A percentile compares a stretch with the other conserved stretches of the same genome.
Evolutionary conservation across 35 echinoderm and acorn worm genomes (phyloP).

Genomic region (Patiria miniata): DNA sequence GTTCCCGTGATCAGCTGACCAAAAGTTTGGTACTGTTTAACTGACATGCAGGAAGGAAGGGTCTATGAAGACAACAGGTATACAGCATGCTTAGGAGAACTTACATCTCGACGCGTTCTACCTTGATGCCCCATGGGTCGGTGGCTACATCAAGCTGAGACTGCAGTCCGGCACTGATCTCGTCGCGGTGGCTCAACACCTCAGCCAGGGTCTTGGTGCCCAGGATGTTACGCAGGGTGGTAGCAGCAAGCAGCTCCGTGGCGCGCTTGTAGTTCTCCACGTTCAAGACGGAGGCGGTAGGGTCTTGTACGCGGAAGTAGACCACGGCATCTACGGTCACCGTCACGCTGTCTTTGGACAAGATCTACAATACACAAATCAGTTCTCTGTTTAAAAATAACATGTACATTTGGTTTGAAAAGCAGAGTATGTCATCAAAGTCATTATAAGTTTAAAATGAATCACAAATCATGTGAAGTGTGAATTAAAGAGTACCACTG

Average conservation of each 20-base stretch:
- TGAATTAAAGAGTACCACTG: no score
- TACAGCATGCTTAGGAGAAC: neutral
- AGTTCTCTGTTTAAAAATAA: no score
- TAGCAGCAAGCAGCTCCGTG: slow-evolving; percentile 70
- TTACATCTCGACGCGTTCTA: slow-evolving; percentile 75
- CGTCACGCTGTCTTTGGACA: slow-evolving; percentile 85
- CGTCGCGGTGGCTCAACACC: slow-evolving; percentile 67
- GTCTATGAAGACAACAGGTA: no score
- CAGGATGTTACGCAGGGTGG: slow-evolving; percentile 73
- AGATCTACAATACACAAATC: slow-evolving; percentile 34
- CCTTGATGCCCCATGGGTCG: slow-evolving; percentile 90
- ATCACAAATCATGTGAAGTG: no score
- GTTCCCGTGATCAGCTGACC: no score
- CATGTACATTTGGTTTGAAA: no score
- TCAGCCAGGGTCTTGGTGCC: slow-evolving; percentile 85
- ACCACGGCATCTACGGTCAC: slow-evolving; percentile 86
- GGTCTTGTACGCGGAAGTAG: slow-evolving; percentile 78
- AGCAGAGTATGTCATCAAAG: no score
- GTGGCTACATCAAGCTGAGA: slow-evolving; percentile 73
- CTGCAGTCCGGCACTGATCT: slow-evolving; percentile 48
- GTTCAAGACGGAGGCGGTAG: slow-evolving; percentile 72
- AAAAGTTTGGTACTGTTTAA: no score
- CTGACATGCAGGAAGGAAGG: no score
- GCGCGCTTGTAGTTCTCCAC: slow-evolving; percentile 75
- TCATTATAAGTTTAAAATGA: no score